Percentiles rank a stretch among this genome's conserved stretches.
These are phyloP conservation scores for Acanthisitta chloris DNA, from an alignment of 2,113 vertebrate species.

Conservation along the genomic window DNA sequence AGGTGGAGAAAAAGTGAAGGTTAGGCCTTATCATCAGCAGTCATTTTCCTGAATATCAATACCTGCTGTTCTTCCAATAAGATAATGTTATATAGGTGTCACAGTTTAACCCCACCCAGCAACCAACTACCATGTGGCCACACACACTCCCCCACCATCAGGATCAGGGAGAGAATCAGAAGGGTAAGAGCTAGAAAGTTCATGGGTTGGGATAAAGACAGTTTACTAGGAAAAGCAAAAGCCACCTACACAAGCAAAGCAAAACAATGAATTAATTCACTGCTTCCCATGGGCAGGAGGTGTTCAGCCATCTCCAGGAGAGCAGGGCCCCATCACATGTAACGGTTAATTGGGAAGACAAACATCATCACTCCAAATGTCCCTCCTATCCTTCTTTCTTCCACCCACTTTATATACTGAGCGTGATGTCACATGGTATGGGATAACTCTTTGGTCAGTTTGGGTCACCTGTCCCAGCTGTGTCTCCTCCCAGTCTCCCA, in stretches of 20 bases:
- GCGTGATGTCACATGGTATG: too few species aligned
- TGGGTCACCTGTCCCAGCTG: background rate
- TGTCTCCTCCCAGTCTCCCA: too few species aligned
- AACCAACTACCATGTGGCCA: rapidly evolving
- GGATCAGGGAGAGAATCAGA: background rate
- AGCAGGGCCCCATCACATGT: background rate
- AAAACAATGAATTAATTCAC: background rate
- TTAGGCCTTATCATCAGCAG: background rate
- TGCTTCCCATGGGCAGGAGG: background rate
- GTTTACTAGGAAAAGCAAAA: background rate
- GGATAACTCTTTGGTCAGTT: background rate
- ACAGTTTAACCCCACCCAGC: background rate
- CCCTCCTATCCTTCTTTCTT: background rate
- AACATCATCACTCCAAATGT: background rate
- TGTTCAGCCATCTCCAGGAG: background rate
- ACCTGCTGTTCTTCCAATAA: background rate
- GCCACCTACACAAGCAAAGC: background rate
- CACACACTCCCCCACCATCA: rapidly evolving
- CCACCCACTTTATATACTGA: background rate
- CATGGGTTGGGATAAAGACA: background rate
- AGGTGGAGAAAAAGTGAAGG: background rate
- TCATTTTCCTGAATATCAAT: background rate
- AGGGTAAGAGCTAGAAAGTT: background rate
- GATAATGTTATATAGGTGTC: background rate
- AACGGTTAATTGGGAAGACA: background rate